These are phyloP conservation scores for Spongilla lacustris DNA, from an alignment of 37 sponge, comb jelly and placozoan species.

Conservation along the genomic window DNA sequence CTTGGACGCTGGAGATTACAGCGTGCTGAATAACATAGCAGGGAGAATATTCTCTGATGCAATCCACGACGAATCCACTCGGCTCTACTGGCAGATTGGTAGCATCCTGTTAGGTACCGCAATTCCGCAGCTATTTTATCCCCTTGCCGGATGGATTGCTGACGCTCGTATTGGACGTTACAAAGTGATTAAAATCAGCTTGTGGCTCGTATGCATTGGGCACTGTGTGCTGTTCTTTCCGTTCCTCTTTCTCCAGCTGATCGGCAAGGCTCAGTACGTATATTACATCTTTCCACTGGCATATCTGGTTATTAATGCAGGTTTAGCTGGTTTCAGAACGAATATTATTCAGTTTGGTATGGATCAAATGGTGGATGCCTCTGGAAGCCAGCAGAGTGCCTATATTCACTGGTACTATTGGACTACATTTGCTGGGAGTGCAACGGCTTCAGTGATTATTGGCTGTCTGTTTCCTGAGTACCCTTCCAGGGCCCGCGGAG, in stretches of 20 bases:
- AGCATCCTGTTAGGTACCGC: background rate
- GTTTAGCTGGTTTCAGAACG: constrained; percentile 36
- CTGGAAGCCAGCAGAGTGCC: constrained; percentile 37
- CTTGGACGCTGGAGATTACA: background rate
- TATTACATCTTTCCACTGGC: constrained; percentile 15
- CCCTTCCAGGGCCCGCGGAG: too few species aligned
- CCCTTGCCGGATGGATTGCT: constrained; percentile 40
- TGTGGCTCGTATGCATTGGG: constrained; percentile 37
- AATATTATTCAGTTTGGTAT: constrained; percentile 62
- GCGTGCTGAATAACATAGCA: background rate
- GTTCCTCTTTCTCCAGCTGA: constrained; percentile 1
- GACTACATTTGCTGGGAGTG: constrained; percentile 33
- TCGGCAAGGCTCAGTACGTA: background rate
- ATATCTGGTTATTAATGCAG: constrained; percentile 34
- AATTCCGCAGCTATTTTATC: constrained; percentile 29
- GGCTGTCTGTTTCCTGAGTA: background rate
- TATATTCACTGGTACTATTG: constrained; percentile 72
- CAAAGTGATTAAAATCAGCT: constrained; percentile 41
- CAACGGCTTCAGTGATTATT: background rate
- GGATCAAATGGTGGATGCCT: constrained; percentile 57
- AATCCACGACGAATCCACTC: background rate
- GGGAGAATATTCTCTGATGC: background rate
- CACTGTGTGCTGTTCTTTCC: constrained; percentile 4
- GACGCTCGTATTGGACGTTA: constrained; percentile 39
- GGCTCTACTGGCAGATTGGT: too few species aligned